phyloP scores from a whole-genome alignment of 2,113 vertebrate genomes.

The Azemiops feae region DNA sequence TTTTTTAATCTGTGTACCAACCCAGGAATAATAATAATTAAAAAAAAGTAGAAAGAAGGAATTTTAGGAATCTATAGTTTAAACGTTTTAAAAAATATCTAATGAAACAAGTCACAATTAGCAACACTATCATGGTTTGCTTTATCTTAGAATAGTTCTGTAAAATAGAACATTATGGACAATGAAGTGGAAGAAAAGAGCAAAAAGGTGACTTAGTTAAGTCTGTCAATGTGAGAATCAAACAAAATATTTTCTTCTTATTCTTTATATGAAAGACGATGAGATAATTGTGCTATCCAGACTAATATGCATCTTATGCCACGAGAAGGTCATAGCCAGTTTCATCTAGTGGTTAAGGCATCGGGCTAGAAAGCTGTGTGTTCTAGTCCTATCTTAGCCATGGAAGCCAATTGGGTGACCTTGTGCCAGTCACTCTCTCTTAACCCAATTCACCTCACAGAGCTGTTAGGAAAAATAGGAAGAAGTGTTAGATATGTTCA shows the following conservation, averaged over 20 bases:
- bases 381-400: neutral
- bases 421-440: neutral
- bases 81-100: neutral
- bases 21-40: neutral
- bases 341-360: neutral
- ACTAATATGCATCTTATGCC: neutral
- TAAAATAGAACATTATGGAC: neutral
- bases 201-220: neutral
- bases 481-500: neutral
- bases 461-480: neutral
- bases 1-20: constrained; percentile 4
- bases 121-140: neutral
- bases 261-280: neutral
- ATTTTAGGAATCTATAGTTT: neutral
- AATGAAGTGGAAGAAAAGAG: neutral
- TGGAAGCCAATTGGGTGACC: neutral
- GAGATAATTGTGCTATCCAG: neutral
- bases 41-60: neutral
- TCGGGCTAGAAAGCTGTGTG: neutral
- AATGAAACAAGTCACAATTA: neutral
- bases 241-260: too few relatives aligned
- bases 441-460: neutral
- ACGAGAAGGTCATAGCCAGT: neutral
- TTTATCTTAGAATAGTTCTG: neutral
- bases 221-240: neutral